phyloP scores from a whole-genome alignment of 2,888 invertebrate genomes.

The Teleogryllus oceanicus region DNA sequence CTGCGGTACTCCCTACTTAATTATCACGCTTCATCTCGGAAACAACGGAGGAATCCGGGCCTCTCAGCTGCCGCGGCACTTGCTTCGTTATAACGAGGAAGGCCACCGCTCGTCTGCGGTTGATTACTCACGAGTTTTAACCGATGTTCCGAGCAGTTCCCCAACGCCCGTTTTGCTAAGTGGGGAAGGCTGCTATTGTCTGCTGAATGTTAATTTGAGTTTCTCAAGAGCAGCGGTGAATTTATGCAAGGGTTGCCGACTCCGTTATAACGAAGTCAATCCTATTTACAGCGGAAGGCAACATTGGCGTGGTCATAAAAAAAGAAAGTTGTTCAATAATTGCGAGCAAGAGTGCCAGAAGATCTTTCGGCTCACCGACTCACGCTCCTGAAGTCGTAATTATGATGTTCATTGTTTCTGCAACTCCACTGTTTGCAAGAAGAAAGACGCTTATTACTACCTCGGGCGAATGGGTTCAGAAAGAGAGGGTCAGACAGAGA shows the following conservation, averaged over 20 bases:
- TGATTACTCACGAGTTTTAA: neutral
- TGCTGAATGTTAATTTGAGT: slow-evolving; percentile 18
- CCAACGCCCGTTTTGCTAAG: neutral
- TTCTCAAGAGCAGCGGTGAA: slow-evolving; percentile 7
- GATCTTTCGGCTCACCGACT: neutral
- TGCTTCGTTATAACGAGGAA: neutral
- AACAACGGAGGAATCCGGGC: too few species aligned
- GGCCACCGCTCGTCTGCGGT: neutral
- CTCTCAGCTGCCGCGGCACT: neutral
- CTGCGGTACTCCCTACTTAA: too few species aligned
- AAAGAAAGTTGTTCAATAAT: slow-evolving; percentile 1
- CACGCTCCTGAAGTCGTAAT: neutral
- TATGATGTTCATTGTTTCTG: neutral
- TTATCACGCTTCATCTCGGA: too few species aligned
- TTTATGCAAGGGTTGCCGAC: neutral
- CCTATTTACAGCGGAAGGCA: neutral
- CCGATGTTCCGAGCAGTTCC: neutral
- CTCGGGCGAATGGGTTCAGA: too few species aligned
- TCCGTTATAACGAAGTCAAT: slow-evolving; percentile 3
- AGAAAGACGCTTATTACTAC: too few species aligned
- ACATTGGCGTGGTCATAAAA: neutral
- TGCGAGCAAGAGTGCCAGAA: neutral
- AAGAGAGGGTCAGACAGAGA: too few species aligned
- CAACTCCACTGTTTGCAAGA: neutral
- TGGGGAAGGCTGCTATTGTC: slow-evolving; percentile 4